phyloP scores from a whole-genome alignment of 2,888 invertebrate genomes.

The Drosophila leonis region DNA sequence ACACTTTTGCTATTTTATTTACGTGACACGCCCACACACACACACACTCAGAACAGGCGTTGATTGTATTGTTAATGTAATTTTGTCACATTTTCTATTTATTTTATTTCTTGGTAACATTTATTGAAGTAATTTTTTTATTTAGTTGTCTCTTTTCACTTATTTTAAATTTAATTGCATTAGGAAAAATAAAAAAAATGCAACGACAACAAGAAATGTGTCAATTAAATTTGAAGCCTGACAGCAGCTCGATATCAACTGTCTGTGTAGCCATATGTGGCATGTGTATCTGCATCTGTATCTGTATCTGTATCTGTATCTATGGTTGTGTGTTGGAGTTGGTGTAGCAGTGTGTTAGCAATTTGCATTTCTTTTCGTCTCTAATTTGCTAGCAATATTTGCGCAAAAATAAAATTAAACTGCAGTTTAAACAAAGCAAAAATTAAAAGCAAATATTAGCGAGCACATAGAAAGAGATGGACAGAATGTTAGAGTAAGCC shows the following conservation, averaged over 20 bases:
- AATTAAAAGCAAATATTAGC: slow-evolving; percentile 83
- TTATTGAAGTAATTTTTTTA: neutral
- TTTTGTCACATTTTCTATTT: slow-evolving; percentile 5
- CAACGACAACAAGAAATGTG: slow-evolving; percentile 66
- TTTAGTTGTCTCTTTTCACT: slow-evolving; percentile 3
- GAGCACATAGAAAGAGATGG: slow-evolving; percentile 43
- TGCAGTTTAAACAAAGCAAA: slow-evolving; percentile 83
- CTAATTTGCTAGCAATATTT: slow-evolving; percentile 79
- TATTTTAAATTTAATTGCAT: slow-evolving; percentile 39
- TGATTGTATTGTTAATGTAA: slow-evolving; percentile 20
- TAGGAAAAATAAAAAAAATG: slow-evolving; percentile 18
- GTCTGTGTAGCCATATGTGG: neutral
- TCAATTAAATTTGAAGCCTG: slow-evolving; percentile 80
- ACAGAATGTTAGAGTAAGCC: slow-evolving; percentile 8
- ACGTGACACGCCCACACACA: neutral
- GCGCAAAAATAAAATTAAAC: slow-evolving; percentile 83
- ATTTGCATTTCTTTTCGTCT: slow-evolving; percentile 67
- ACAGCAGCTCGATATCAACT: slow-evolving; percentile 57
- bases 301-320: slow-evolving; percentile 16
- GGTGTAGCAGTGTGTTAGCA: slow-evolving; percentile 35
- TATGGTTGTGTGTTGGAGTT: slow-evolving; percentile 1
- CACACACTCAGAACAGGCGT: neutral
- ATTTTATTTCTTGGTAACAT: neutral
- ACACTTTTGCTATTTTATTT: slow-evolving; percentile 22
- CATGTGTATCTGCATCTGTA: neutral